Percentiles rank a stretch among this genome's conserved stretches.
Conservation (phyloP, 2,797 vertebrate species). For the Parauchenoglanis punctatus region DNA sequence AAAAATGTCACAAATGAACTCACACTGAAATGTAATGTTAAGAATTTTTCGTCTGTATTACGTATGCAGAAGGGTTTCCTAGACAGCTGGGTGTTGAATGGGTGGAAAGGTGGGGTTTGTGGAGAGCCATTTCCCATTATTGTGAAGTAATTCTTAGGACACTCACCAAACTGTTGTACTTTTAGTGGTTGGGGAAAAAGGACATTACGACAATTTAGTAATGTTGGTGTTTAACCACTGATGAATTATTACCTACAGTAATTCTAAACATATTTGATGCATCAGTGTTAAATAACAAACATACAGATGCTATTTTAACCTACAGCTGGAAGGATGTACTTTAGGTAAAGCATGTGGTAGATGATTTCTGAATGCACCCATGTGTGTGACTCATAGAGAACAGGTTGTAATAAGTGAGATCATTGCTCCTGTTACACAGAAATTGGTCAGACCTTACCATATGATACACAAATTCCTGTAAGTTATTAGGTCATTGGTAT, state of each 20-base stretch:
- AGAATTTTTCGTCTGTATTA: background rate
- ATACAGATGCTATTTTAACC: background rate
- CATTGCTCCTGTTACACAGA: slow-evolving; percentile 15
- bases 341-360: slow-evolving; percentile 2
- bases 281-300: background rate
- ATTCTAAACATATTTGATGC: background rate
- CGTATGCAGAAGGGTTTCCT: slow-evolving; percentile 28
- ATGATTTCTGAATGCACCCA: slow-evolving; percentile 1
- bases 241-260: background rate
- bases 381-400: slow-evolving; percentile 46
- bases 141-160: slow-evolving; percentile 35
- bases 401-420: slow-evolving; percentile 26
- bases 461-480: slow-evolving; percentile 38
- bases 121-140: slow-evolving; percentile 43
- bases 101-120: slow-evolving; percentile 47
- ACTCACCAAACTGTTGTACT: background rate
- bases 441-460: slow-evolving; percentile 3
- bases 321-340: background rate
- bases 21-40: background rate
- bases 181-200: background rate
- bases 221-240: background rate
- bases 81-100: slow-evolving; percentile 29
- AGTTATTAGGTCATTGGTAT: slow-evolving; percentile 26
- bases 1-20: background rate
- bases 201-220: background rate